Evolutionary conservation across 92 coral and sea anemone genomes (phyloP).

Genomic region (Montipora capitata): DNA sequence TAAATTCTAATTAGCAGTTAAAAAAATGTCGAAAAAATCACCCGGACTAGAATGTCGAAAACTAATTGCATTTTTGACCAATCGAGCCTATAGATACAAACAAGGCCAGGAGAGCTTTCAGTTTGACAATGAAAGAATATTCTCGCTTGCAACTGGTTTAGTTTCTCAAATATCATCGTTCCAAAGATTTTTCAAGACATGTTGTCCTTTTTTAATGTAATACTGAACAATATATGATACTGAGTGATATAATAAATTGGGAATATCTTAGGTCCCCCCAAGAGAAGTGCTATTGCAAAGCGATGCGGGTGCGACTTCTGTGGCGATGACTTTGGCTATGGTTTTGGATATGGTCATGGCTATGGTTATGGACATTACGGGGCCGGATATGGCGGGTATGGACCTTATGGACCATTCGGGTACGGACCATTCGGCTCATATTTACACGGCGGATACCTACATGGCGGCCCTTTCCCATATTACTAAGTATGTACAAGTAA

Average conservation of each 20-base stretch:
- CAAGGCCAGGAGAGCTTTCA: too few species aligned
- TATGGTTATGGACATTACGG: conserved; percentile 57
- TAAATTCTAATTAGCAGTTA: too few species aligned
- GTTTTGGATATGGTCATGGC: conserved; percentile 46
- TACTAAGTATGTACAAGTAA: conserved; percentile 8
- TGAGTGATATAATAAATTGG: not conserved
- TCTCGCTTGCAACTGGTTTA: too few species aligned
- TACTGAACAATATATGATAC: not conserved
- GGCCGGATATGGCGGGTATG: conserved; percentile 63
- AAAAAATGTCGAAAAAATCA: too few species aligned
- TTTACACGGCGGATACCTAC: conserved; percentile 62
- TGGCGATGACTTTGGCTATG: conserved; percentile 57
- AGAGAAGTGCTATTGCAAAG: conserved; percentile 38
- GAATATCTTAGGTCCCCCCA: conserved; percentile 21
- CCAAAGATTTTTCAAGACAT: too few species aligned
- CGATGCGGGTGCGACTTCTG: conserved; percentile 72
- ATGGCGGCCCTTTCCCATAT: conserved; percentile 40
- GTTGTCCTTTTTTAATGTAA: too few species aligned
- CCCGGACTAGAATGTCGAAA: too few species aligned
- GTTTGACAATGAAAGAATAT: too few species aligned
- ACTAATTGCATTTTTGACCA: too few species aligned
- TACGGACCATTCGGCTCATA: conserved; percentile 65
- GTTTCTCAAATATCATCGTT: too few species aligned
- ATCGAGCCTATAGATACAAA: too few species aligned
- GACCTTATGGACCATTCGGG: conserved; percentile 60